Conservation (phyloP, 2,113 vertebrate species). For the Puntigrus tetrazona region DNA sequence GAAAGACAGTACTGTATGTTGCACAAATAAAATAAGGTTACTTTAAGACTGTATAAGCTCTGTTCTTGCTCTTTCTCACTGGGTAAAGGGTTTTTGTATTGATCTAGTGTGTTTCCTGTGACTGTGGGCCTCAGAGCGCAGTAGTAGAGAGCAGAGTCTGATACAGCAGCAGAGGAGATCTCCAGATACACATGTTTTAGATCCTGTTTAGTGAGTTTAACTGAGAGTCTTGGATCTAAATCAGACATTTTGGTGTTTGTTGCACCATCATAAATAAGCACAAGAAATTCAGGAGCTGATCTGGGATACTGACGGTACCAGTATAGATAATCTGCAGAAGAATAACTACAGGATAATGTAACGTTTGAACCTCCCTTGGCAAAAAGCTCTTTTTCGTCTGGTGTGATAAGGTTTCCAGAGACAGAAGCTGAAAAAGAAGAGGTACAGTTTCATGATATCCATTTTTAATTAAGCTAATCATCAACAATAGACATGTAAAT, state of each 20-base stretch:
- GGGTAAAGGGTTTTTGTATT: not conserved
- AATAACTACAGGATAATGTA: not conserved
- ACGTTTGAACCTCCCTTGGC: too few relatives aligned
- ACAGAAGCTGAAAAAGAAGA: too few relatives aligned
- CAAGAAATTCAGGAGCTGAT: not conserved
- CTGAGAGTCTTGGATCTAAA: slow-evolving; percentile 1
- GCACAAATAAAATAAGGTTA: too few relatives aligned
- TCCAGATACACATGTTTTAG: not conserved
- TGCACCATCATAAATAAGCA: not conserved
- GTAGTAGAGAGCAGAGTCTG: slow-evolving; percentile 55
- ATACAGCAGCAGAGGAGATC: not conserved
- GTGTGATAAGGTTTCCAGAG: too few relatives aligned
- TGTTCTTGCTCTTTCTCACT: too few relatives aligned
- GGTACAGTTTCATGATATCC: not conserved
- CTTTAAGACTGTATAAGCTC: too few relatives aligned
- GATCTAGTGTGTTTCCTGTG: not conserved
- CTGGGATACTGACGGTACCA: slow-evolving; percentile 25
- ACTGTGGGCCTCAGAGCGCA: slow-evolving; percentile 45
- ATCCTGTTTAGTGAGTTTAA: not conserved
- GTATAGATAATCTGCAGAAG: not conserved
- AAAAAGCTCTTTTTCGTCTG: too few relatives aligned
- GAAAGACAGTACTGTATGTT: too few relatives aligned
- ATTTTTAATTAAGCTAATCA: not conserved
- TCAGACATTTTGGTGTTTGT: not conserved
- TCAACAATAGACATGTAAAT: not conserved